These are phyloP conservation scores for Cataglyphis cursor DNA, from an alignment of 2,888 invertebrate genomes.

Conservation along the genomic window DNA sequence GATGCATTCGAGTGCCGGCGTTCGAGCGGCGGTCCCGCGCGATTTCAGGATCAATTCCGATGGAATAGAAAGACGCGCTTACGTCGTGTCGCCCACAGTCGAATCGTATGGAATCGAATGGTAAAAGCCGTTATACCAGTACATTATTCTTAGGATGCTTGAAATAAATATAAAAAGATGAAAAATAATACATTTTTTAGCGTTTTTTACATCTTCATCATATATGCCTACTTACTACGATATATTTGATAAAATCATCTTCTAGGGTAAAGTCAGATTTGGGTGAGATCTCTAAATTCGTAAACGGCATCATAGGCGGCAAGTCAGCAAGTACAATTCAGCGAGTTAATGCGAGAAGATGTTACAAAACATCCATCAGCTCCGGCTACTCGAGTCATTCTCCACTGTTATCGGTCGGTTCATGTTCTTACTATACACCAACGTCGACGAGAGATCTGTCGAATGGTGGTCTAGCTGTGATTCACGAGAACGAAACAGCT, in stretches of 20 bases:
- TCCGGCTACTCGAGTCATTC: constrained; percentile 83
- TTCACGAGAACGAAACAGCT: constrained; percentile 80
- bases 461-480: constrained; percentile 77
- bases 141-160: not conserved
- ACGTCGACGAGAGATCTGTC: constrained; percentile 68
- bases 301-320: constrained; percentile 71
- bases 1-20: constrained; percentile 73
- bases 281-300: constrained; percentile 78
- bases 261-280: constrained; percentile 81
- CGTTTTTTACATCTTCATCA: not conserved
- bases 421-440: constrained; percentile 76
- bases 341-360: constrained; percentile 76
- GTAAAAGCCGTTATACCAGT: constrained; percentile 55
- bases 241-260: constrained; percentile 13
- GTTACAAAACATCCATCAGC: constrained; percentile 81
- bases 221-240: not conserved
- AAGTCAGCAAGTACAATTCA: constrained; percentile 64
- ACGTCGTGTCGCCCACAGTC: constrained; percentile 66
- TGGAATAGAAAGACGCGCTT: constrained; percentile 56
- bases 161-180: not conserved
- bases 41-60: constrained; percentile 57
- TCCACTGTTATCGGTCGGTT: constrained; percentile 79
- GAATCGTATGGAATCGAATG: constrained; percentile 76
- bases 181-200: not conserved
- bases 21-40: constrained; percentile 70